phyloP scores from a whole-genome alignment of 1,140 invertebrate species.

The Archegozetes longisetosus region DNA sequence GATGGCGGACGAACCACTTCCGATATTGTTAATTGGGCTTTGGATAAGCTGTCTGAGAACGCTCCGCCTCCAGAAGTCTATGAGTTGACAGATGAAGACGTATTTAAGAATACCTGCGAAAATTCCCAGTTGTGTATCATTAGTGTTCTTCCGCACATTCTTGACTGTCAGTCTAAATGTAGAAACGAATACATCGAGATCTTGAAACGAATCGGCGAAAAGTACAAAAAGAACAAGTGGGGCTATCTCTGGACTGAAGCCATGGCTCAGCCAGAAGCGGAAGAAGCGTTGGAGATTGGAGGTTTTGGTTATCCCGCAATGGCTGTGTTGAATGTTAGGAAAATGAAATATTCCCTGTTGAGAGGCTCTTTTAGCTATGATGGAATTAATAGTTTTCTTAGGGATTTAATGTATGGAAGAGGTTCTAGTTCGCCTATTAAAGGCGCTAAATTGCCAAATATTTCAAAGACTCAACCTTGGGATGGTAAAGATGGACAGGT shows the following conservation, averaged over 20 bases:
- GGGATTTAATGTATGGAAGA: conserved; percentile 85
- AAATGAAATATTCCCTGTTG: conserved; percentile 87
- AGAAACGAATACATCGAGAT: conserved; percentile 70
- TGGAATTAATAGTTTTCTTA: conserved; percentile 87
- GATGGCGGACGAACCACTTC: conserved; percentile 71
- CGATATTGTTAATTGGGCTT: conserved; percentile 81
- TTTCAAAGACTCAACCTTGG: conserved; percentile 61
- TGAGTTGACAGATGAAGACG: conserved; percentile 37
- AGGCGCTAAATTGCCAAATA: conserved; percentile 63
- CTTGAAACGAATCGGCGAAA: conserved; percentile 60
- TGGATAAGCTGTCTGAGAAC: conserved; percentile 60
- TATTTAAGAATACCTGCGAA: conserved; percentile 56
- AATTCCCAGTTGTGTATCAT: conserved; percentile 81
- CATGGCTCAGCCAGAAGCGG: conserved; percentile 59
- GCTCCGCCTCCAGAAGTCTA: conserved; percentile 69
- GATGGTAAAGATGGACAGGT: conserved; percentile 88
- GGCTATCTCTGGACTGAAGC: conserved; percentile 95
- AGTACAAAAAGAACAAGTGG: conserved; percentile 92
- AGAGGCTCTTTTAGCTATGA: conserved; percentile 84
- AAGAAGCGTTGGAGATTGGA: conserved; percentile 81
- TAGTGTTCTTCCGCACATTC: conserved; percentile 83
- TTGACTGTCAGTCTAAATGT: conserved; percentile 90
- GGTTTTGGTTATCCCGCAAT: conserved; percentile 61
- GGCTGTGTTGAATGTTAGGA: conserved; percentile 88
- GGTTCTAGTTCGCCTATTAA: conserved; percentile 78